Base-by-base conservation (phyloP, 2,113 vertebrate genomes). In the Nesoenas mayeri region DNA sequence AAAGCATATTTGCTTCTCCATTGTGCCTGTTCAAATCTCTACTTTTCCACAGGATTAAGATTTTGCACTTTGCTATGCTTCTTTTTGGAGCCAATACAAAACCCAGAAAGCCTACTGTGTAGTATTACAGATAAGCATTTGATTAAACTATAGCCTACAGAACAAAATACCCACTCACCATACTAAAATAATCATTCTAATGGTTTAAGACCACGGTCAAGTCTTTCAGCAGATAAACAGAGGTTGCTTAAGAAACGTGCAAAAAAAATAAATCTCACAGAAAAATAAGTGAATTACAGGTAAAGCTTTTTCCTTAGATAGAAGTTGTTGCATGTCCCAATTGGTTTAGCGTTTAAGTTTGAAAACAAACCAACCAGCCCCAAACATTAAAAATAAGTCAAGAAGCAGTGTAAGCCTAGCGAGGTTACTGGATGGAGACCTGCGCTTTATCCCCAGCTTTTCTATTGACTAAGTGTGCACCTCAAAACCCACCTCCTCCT, bases 131-230 rank as follows among this genome's bases (percentile, higher is more conserved):
- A 95, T 95, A 92, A 96, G 96, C 72, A 80, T 88, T 96, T 85
- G 92, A 94, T 95, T 94, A 95, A 97, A 94, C 84, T 91, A 89
- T 89, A 97, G 96, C 91, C 93, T 82, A 70, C 71, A 91, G 89
- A 95, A 96, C 65, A 93, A 93, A 96, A 95, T 92, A 96, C 91
- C 86, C 88, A 86, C 91, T 95, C 95, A 78, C 83, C 91, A 70
- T 22, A 77, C 83, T 79, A 81, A 83, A 96, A 96, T 88, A 92
- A 93, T 96, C 92, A 95, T 44, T 85, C 88, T 93, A 93, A 93
- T 92, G 79, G 90, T 84, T 92, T 83, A 88, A 90, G 75, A 91
- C 80, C 86, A 74, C 3, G 1, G 79, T 86, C 94, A 78, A 93
- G 71, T 74, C 94, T 95, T 89, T 67, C 64, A 85, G 78, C 24